phyloP scores from a whole-genome alignment of 1,140 invertebrate genomes.

The Anoplolepis gracilipes region DNA sequence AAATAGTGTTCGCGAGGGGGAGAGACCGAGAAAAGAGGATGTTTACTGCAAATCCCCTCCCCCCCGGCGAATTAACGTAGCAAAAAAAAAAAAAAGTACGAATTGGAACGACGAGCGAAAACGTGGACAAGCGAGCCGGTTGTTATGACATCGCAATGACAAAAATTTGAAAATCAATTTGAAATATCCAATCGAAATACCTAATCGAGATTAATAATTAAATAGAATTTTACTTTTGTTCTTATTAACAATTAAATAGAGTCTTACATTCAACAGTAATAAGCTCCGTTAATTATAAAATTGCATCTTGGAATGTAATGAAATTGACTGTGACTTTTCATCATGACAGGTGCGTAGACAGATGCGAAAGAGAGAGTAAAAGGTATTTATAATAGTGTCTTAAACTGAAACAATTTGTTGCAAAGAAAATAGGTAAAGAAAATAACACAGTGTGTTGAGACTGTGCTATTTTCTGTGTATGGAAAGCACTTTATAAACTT shows the following conservation, averaged over 20 bases:
- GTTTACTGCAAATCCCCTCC: not conserved
- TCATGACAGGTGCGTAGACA: not conserved
- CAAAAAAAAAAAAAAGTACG: no score
- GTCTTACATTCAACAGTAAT: not conserved
- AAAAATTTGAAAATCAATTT: no score
- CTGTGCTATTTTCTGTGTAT: not conserved
- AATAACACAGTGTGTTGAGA: not conserved
- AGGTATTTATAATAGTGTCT: conserved; percentile 5
- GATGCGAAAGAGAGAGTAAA: not conserved
- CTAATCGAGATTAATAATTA: conserved; percentile 31
- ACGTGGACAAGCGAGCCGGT: not conserved
- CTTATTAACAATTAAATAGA: conserved; percentile 9
- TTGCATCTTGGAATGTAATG: conserved; percentile 29
- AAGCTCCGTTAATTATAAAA: conserved; percentile 15
- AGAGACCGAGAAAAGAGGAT: conserved; percentile 8
- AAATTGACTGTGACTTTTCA: conserved; percentile 51
- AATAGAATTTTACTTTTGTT: not conserved
- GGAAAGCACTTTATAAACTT: not conserved
- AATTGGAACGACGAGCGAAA: not conserved
- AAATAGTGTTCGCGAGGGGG: not conserved
- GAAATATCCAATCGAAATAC: conserved; percentile 39
- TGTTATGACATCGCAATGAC: not conserved
- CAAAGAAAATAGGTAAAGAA: not conserved
- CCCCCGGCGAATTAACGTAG: not conserved
- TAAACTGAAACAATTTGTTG: not conserved